Evolutionary conservation across 2,113 vertebrate genomes (phyloP).

Genomic region (Aptenodytes forsteri): DNA sequence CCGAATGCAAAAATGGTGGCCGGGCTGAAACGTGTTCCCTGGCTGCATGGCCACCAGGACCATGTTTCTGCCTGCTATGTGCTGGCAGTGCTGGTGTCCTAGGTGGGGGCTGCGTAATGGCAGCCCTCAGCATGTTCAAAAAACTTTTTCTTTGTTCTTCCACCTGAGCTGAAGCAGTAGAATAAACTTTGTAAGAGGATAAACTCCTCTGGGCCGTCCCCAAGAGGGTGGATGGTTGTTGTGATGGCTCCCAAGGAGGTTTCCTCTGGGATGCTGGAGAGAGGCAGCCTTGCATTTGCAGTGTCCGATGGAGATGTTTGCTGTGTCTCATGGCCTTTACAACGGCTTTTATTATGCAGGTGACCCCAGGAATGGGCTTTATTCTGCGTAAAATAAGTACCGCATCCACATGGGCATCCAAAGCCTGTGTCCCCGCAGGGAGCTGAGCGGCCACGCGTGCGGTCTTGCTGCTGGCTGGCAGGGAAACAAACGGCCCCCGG

Average conservation of each 20-base stretch:
- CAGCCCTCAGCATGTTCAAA: slow-evolving; percentile 11
- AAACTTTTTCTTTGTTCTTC: slow-evolving; percentile 57
- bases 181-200: slow-evolving; percentile 68
- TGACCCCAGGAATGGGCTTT: background rate
- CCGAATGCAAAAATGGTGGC: background rate
- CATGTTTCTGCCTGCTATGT: fast-evolving
- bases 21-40: fast-evolving
- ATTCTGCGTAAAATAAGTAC: background rate
- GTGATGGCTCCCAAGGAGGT: background rate
- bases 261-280: background rate
- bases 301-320: background rate
- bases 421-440: background rate
- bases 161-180: slow-evolving; percentile 59
- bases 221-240: background rate
- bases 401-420: fast-evolving
- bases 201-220: slow-evolving; percentile 19
- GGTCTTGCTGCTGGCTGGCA: background rate
- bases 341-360: background rate
- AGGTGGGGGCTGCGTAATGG: background rate
- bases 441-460: fast-evolving
- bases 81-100: background rate
- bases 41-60: background rate
- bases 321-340: background rate
- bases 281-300: background rate
- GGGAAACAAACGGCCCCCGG: background rate